Conservation (phyloP, 2,888 invertebrate species). For the Eledona agricola region DNA sequence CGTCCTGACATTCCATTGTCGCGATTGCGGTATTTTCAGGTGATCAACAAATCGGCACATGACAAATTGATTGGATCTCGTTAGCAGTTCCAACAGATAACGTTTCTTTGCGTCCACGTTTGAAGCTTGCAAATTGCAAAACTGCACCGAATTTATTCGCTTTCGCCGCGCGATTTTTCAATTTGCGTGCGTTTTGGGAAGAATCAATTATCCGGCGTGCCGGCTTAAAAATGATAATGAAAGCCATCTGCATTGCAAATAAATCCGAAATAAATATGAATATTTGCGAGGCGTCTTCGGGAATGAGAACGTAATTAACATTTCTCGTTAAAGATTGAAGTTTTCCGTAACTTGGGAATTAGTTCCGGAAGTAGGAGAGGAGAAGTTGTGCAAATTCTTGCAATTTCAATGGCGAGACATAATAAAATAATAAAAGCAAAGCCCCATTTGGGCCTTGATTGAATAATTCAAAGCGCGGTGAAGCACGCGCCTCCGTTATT, state of each 20-base stretch:
- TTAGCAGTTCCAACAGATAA: slow-evolving; percentile 14
- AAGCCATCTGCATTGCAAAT: slow-evolving; percentile 40
- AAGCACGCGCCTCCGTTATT: slow-evolving; percentile 49
- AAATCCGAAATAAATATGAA: slow-evolving; percentile 44
- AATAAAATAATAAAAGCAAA: slow-evolving; percentile 55
- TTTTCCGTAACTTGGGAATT: slow-evolving; percentile 51
- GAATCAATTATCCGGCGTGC: slow-evolving; percentile 19
- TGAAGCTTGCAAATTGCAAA: neutral
- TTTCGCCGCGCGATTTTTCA: no score
- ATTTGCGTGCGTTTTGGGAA: no score
- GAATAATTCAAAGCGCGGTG: slow-evolving; percentile 52
- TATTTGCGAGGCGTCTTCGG: slow-evolving; percentile 37
- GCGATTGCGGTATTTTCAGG: slow-evolving; percentile 26
- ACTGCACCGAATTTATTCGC: no score
- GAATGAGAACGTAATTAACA: slow-evolving; percentile 48
- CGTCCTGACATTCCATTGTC: slow-evolving; percentile 3
- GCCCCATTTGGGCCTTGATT: slow-evolving; percentile 50
- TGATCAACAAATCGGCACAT: slow-evolving; percentile 28
- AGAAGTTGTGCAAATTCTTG: slow-evolving; percentile 48
- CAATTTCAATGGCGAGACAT: slow-evolving; percentile 52
- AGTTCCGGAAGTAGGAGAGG: slow-evolving; percentile 48
- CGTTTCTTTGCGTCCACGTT: slow-evolving; percentile 16
- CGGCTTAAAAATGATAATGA: slow-evolving; percentile 26
- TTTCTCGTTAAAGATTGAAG: slow-evolving; percentile 50
- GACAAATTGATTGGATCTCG: slow-evolving; percentile 26